phyloP scores from a whole-genome alignment of 2,797 vertebrate genomes.

The Nannoperca australis region DNA sequence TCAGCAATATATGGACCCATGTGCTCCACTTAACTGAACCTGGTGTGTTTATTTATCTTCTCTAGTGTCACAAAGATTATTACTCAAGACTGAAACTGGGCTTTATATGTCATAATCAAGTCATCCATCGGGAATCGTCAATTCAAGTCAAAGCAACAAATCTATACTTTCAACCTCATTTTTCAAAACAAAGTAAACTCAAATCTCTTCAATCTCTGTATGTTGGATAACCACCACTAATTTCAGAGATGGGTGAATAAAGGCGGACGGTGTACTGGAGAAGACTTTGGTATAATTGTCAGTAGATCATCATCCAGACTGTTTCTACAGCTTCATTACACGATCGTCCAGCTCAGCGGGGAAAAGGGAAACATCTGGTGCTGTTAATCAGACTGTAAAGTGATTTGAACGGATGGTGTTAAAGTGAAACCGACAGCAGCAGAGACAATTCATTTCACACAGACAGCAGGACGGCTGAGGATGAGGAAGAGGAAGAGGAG shows the following conservation, averaged over 20 bases:
- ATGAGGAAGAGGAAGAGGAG: constrained; percentile 15
- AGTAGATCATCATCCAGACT: background rate
- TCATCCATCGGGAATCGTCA: too few species aligned
- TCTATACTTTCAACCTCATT: background rate
- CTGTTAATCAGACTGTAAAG: constrained; percentile 64
- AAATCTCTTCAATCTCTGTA: background rate
- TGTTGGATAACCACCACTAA: background rate
- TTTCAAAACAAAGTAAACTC: background rate
- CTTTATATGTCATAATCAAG: too few species aligned
- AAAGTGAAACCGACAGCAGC: constrained; percentile 46
- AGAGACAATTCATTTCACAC: constrained; percentile 11
- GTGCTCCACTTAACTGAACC: too few species aligned
- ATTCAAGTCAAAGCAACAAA: background rate
- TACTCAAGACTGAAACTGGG: too few species aligned
- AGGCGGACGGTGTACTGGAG: background rate
- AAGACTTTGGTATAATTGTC: background rate
- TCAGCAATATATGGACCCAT: too few species aligned
- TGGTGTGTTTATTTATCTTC: too few species aligned
- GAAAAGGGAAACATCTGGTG: constrained; percentile 58
- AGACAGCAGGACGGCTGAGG: constrained; percentile 20
- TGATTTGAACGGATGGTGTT: constrained; percentile 33
- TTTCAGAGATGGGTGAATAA: background rate
- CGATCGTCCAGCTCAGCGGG: constrained; percentile 24
- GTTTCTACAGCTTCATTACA: constrained; percentile 17
- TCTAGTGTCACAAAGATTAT: too few species aligned